These are phyloP conservation scores for Intellagama lesueurii DNA, from an alignment of 2,797 vertebrate species.

Conservation along the genomic window DNA sequence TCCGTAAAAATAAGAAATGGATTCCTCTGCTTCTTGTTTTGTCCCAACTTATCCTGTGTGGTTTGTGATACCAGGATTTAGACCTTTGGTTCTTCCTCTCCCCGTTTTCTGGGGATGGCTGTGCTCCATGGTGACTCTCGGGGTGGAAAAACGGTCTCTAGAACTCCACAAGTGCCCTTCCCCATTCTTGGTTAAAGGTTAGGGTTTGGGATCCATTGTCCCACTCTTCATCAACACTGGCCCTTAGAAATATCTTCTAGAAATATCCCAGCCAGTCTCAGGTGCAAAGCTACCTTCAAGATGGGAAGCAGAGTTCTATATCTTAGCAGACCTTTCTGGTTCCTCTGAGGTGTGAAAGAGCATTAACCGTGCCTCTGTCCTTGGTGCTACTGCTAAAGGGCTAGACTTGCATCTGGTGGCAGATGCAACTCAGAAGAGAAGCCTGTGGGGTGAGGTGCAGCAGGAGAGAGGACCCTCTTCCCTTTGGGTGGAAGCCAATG, in stretches of 20 bases:
- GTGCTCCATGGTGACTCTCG: too few relatives aligned
- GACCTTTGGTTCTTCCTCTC: too few relatives aligned
- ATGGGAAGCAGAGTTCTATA: too few relatives aligned
- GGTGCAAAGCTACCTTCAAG: neutral
- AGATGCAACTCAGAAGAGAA: neutral
- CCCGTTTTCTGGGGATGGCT: too few relatives aligned
- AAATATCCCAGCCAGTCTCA: neutral
- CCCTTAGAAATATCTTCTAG: neutral
- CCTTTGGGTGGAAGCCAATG: neutral
- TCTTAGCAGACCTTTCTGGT: too few relatives aligned
- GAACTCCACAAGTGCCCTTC: too few relatives aligned
- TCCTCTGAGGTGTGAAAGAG: neutral
- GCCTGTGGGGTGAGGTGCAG: too few relatives aligned
- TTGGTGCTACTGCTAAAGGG: neutral
- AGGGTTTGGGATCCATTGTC: neutral
- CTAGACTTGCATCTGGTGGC: neutral
- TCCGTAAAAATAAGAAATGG: too few relatives aligned
- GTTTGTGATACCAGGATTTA: neutral
- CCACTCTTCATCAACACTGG: neutral
- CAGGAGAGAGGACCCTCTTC: too few relatives aligned
- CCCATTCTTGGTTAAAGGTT: neutral
- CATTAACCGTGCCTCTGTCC: neutral
- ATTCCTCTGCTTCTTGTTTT: too few relatives aligned
- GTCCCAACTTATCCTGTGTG: neutral
- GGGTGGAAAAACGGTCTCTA: too few relatives aligned